Conservation (phyloP, 2,888 invertebrate species). For the Lysandra coridon region DNA sequence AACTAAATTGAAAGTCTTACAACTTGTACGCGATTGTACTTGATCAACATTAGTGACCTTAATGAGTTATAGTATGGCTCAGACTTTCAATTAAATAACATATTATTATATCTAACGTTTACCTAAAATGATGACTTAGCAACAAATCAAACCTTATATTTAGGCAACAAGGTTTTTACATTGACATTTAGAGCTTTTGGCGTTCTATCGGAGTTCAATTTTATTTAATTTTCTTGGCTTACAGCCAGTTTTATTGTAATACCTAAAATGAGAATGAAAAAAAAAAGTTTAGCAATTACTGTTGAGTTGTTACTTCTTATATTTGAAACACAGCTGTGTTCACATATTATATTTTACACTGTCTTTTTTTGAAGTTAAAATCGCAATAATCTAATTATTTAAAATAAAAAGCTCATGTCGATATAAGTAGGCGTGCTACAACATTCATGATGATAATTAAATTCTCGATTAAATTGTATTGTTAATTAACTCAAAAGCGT, state of each 20-base stretch:
- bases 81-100: background rate
- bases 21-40: constrained; percentile 6
- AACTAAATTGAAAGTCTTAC: constrained; percentile 29
- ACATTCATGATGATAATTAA: background rate
- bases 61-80: background rate
- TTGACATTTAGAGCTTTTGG: background rate
- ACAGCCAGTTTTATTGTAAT: too few species aligned
- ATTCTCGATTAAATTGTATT: background rate
- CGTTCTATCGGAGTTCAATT: too few species aligned
- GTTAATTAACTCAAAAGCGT: background rate
- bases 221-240: too few species aligned
- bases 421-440: background rate
- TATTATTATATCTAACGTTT: background rate
- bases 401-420: background rate
- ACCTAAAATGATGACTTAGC: background rate
- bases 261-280: too few species aligned
- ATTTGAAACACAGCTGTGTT: too few species aligned
- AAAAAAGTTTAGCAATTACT: too few species aligned
- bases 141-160: too few species aligned
- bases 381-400: background rate
- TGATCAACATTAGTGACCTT: background rate
- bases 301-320: too few species aligned
- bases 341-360: too few species aligned
- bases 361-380: too few species aligned
- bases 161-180: background rate